Base-by-base conservation (phyloP, 1,140 invertebrate genomes). In the Drosophila melanogaster region DNA sequence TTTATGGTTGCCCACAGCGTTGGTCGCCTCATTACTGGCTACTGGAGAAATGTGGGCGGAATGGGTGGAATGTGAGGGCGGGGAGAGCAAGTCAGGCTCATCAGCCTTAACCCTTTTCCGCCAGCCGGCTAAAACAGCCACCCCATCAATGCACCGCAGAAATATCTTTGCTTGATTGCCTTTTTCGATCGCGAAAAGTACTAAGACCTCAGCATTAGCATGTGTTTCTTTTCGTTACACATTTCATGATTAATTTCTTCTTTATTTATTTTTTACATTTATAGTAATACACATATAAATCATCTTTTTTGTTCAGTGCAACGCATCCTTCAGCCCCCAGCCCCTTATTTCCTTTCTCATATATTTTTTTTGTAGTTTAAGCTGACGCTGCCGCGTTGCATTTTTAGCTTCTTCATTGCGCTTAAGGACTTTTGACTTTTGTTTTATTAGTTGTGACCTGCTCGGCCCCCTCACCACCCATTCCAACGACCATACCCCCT, bases 341-440 rank as follows among this genome's bases (percentile, higher is more conserved):
- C 8, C 15, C 10, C 14, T 1, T 15, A 19, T 19, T 19, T 15
- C 14, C 38, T 30, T 40, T 24, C n/a, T 53, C 55, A 19, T 51
- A 46, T 53, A 44, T 71, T 72, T 71, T 71, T 86, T 70, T 87
- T 87, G 74, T 87, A 86, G 78, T 81, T 87, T 86, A 79, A 87
- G 83, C 81, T 81, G 74, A 44, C 64, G 62, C 57, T 67, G 76
- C 69, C 77, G 81, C 83, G 83, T 87, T 87, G 83, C 83, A 87
- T 87, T 87, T 87, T 87, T 87, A 87, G 83, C 83, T 87, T 87
- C 83, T 87, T 87, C 83, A 87, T 87, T 87, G 83, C 86, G 87
- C 87, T 90, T 90, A 90, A 90, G 87, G 87, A 90, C 87, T 90
- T 90, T 90, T 90, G 81, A 90, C 86, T 90, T 90, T 90, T 90